Conservation (phyloP, 2,888 invertebrate species). For the Drosophila formosana region DNA sequence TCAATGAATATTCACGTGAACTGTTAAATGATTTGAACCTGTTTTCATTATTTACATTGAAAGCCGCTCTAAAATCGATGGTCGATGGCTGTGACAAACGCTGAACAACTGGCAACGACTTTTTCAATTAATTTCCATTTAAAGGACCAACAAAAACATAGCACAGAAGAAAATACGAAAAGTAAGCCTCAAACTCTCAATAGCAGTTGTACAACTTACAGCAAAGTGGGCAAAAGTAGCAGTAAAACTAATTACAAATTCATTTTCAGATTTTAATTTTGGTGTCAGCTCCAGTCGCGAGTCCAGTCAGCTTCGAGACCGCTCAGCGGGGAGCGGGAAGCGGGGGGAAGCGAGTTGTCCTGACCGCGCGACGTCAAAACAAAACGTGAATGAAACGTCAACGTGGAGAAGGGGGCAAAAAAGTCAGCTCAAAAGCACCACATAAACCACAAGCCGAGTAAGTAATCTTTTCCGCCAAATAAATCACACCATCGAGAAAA, state of each 20-base stretch:
- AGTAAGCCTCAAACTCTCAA: slow-evolving; percentile 30
- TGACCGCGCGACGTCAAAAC: slow-evolving; percentile 46
- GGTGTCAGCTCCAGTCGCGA: slow-evolving; percentile 74
- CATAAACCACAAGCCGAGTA: slow-evolving; percentile 67
- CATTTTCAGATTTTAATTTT: slow-evolving; percentile 83
- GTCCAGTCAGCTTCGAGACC: slow-evolving; percentile 32
- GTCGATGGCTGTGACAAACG: slow-evolving; percentile 44
- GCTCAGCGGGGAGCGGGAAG: slow-evolving; percentile 6
- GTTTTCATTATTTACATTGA: slow-evolving; percentile 10
- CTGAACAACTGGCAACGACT: slow-evolving; percentile 56
- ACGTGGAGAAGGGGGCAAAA: slow-evolving; percentile 8
- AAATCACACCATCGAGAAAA: slow-evolving; percentile 81
- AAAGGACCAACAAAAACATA: slow-evolving; percentile 31
- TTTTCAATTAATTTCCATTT: slow-evolving; percentile 81
- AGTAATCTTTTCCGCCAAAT: slow-evolving; percentile 84
- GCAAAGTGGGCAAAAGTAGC: slow-evolving; percentile 64
- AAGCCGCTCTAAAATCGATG: not conserved
- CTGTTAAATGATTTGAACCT: slow-evolving; percentile 3
- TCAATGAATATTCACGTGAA: not conserved
- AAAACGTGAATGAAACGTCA: slow-evolving; percentile 11
- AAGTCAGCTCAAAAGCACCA: slow-evolving; percentile 42
- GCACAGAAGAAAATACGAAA: slow-evolving; percentile 14
- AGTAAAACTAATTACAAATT: slow-evolving; percentile 84
- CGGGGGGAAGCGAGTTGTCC: not conserved
- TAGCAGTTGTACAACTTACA: slow-evolving; percentile 41